Evolutionary conservation across 2,797 vertebrate genomes (phyloP).

Genomic region (Nyctibius grandis): DNA sequence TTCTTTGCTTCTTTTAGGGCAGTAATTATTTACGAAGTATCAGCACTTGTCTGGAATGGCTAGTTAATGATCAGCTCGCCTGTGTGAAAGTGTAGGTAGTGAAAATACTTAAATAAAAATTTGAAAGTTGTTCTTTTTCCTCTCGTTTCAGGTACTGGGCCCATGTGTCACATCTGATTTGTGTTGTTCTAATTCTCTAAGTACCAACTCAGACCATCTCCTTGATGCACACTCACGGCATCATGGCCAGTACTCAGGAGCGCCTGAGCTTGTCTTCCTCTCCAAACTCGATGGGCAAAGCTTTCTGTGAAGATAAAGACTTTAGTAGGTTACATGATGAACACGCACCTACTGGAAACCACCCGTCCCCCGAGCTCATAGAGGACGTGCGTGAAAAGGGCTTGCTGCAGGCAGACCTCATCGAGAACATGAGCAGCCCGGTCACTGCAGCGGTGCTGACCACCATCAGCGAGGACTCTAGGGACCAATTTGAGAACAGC

Average conservation of each 20-base stretch:
- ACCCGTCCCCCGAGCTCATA: slow-evolving; percentile 50
- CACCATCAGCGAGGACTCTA: slow-evolving; percentile 87
- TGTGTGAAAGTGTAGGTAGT: background rate
- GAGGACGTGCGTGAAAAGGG: slow-evolving; percentile 80
- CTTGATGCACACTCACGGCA: slow-evolving; percentile 87
- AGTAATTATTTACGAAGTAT: slow-evolving; percentile 42
- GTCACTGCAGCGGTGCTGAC: slow-evolving; percentile 80
- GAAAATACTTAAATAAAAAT: background rate
- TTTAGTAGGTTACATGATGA: slow-evolving; percentile 65
- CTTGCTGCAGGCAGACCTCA: slow-evolving; percentile 63
- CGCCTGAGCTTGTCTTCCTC: slow-evolving; percentile 89
- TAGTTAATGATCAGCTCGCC: slow-evolving; percentile 46
- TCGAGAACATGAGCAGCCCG: slow-evolving; percentile 74
- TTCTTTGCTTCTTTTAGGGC: background rate
- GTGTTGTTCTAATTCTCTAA: slow-evolving; percentile 19
- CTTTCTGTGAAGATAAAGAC: slow-evolving; percentile 88
- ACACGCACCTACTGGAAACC: slow-evolving; percentile 24
- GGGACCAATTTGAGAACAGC: slow-evolving; percentile 95
- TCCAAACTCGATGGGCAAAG: slow-evolving; percentile 82
- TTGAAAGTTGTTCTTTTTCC: slow-evolving; percentile 7
- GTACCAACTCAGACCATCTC: slow-evolving; percentile 41
- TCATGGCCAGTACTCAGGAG: slow-evolving; percentile 95
- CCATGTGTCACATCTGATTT: background rate
- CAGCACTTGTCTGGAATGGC: background rate
- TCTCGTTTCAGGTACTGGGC: slow-evolving; percentile 44